These are phyloP conservation scores for Oreochromis niloticus DNA, from an alignment of 2,113 vertebrate species.

Conservation along the genomic window DNA sequence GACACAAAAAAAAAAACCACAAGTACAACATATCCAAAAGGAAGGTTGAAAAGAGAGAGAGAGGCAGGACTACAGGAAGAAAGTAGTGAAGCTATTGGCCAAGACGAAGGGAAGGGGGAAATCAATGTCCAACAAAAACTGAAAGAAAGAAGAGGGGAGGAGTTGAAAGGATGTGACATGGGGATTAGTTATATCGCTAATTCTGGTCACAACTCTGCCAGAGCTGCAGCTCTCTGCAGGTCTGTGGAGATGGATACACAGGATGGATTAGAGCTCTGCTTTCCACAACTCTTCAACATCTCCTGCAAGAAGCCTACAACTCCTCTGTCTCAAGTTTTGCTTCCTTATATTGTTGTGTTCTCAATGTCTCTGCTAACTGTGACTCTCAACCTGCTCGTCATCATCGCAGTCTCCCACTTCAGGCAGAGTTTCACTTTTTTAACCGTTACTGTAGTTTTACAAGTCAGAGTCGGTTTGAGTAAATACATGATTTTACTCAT, in stretches of 20 bases:
- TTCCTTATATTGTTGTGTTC: neutral
- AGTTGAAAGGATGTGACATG: fast-evolving
- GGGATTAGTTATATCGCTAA: neutral
- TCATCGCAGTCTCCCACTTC: neutral
- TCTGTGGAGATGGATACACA: too few relatives aligned
- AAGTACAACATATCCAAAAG: neutral
- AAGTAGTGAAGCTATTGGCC: neutral
- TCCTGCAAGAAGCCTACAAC: too few relatives aligned
- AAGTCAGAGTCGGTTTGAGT: neutral
- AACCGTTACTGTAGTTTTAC: neutral
- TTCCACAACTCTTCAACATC: too few relatives aligned
- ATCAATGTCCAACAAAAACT: neutral
- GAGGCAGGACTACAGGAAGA: neutral
- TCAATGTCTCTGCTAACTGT: neutral
- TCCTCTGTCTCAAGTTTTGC: fast-evolving
- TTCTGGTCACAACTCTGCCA: too few relatives aligned
- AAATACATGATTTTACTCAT: too few relatives aligned
- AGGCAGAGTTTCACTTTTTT: neutral
- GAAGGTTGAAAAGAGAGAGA: neutral
- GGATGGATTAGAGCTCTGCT: too few relatives aligned
- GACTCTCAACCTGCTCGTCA: neutral
- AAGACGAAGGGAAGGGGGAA: fast-evolving
- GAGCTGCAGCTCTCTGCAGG: neutral
- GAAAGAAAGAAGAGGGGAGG: fast-evolving
- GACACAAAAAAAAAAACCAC: fast-evolving